Evolutionary conservation across 2,113 vertebrate genomes (phyloP), one percentile per base, ranked within the genome.

Genomic region (Trematocara variabile): DNA sequence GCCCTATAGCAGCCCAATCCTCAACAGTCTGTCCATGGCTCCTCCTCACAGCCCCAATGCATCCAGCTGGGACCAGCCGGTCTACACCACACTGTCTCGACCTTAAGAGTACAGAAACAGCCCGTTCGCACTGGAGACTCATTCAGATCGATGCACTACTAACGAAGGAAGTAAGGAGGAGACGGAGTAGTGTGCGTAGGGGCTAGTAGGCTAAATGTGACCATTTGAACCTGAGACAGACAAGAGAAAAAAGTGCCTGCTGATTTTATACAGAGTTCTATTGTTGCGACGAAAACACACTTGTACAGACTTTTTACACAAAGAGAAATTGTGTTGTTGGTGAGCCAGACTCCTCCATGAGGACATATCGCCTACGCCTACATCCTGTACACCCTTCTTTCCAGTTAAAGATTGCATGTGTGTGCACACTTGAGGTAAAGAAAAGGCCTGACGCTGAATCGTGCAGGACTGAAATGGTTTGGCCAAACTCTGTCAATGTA

Each of bases 31-130:
- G 82, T 97, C 98, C 70, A 97, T 98, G 93, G 98, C 98, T 0
- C 96, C 98, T 0, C 94, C 98, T 28, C 99, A 99, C 96, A 99
- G 98, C 94, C 98, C 99, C 75, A 93, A 95, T 0, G 89, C 97
- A 52, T 86, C 94, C 83, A 97, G 95, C 96, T 99, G 98, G 99
- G 99, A 99, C 86, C 98, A 99, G 96, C 98, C 99, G 0, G 97
- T 99, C 92, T 99, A 99, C 93, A 99, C 99, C 50, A 99, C 98
- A 13, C 96, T 99, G 91, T 99, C 97, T 53, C 95, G 99, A 89
- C 99, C 98, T 86, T 99, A 96, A 87, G 89, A 77, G 53, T 11
- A 54, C 37, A 34, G 46, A 81, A 39, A 86, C 50, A 65, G 30
- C 16, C 79, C 9, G 55, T 86, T 83, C 34, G 10, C 70, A 77